phyloP scores from a whole-genome alignment of 2,797 vertebrate genomes.

The Fundulus diaphanus region DNA sequence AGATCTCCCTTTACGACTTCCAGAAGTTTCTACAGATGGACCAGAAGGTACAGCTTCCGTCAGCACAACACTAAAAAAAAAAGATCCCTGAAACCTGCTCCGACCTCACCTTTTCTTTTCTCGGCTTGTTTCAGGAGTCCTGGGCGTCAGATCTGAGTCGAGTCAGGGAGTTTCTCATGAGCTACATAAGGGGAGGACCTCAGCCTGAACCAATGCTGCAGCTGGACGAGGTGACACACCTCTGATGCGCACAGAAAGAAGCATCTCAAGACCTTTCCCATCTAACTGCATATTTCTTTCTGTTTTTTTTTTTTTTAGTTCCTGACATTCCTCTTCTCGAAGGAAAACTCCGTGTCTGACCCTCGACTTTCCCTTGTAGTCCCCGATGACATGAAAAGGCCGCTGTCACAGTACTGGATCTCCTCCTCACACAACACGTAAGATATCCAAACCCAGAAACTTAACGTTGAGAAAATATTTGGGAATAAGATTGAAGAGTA shows the following conservation, averaged over 20 bases:
- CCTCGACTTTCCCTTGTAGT: constrained; percentile 78
- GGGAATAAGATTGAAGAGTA: not conserved
- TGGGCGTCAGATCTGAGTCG: constrained; percentile 84
- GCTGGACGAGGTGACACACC: constrained; percentile 83
- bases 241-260: not conserved
- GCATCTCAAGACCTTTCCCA: not conserved
- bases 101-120: constrained; percentile 18
- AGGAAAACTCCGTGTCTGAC: constrained; percentile 94
- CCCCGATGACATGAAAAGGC: constrained; percentile 92
- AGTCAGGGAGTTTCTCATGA: constrained; percentile 84
- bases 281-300: not conserved
- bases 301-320: constrained; percentile 78
- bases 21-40: constrained; percentile 90
- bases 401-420: constrained; percentile 98
- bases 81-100: not conserved
- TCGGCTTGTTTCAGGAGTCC: constrained; percentile 73
- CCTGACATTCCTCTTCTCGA: constrained; percentile 96
- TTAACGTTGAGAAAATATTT: not conserved
- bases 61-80: not conserved
- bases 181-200: constrained; percentile 79
- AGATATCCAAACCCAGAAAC: not conserved
- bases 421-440: constrained; percentile 99
- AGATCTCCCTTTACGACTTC: constrained; percentile 89
- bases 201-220: constrained; percentile 84
- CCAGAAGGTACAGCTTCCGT: constrained; percentile 82